These are phyloP conservation scores for Paedocypris sp. DNA, from an alignment of 2,113 vertebrate genomes.

Conservation along the genomic window DNA sequence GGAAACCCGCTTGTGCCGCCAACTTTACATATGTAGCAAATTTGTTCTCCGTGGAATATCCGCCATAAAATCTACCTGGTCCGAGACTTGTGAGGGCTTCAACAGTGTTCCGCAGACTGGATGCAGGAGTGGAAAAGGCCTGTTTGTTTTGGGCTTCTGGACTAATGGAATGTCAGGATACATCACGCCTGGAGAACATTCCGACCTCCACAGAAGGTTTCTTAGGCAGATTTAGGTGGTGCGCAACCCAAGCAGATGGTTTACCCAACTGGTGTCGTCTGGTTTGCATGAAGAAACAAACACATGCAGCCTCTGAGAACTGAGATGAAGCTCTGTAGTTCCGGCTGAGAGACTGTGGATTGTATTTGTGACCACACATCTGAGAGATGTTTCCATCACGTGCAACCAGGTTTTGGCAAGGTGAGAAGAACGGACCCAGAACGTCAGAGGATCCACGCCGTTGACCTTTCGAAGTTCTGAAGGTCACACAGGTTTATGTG, in stretches of 20 bases:
- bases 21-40: conserved; percentile 1
- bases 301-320: not conserved
- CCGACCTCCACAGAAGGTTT: not conserved
- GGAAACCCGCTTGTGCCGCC: not conserved
- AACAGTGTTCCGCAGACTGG: not conserved
- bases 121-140: conserved; percentile 7
- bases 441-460: no score
- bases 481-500: no score
- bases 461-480: no score
- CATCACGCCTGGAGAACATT: conserved; percentile 11
- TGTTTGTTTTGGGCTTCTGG: conserved; percentile 7
- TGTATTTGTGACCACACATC: conserved; percentile 19
- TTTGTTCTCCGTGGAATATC: conserved; percentile 20
- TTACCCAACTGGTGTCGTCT: not conserved
- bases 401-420: not conserved
- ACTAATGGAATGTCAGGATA: conserved; percentile 3
- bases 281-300: conserved; percentile 1
- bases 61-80: conserved; percentile 23
- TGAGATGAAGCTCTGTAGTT: not conserved
- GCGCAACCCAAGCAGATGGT: not conserved
- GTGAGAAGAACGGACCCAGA: not conserved
- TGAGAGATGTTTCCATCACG: conserved; percentile 22
- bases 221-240: not conserved
- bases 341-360: not conserved
- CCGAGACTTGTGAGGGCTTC: not conserved